Evolutionary conservation across 2,113 vertebrate genomes (phyloP), one percentile per base, ranked within the genome.

Genomic region (Platysteira castanea): DNA sequence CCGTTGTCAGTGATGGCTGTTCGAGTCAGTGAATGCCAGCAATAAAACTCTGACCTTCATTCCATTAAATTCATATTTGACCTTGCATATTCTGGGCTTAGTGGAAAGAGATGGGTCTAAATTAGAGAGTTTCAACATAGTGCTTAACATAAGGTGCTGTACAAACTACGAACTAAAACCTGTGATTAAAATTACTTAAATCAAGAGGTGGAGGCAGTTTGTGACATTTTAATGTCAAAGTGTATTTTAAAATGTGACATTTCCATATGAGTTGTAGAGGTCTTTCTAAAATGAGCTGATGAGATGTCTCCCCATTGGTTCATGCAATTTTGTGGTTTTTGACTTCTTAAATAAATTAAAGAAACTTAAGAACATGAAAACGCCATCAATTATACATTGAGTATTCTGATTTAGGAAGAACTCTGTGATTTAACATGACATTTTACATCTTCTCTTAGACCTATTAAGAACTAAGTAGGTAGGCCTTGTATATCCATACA

Each of bases 171-270:
- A 57, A 67, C 35, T 74, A 60, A 70, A 88, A 70, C 11, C 30
- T 57, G 27, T 84, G 33, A 47, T 78, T 81, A 74, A 88, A 90
- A 84, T 76, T 15, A 87, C 37, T 82, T 68, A 57, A 84, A 63
- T 87, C 64, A 94, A 80, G 68, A 93, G 27, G 27, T 59, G 27
- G 50, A 81, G 80, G 54, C 63, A 77, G 42, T 88, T 92, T 78
- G 60, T 83, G 71, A 61, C 35, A 84, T 93, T 95, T 92, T 92
- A 71, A 83, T 86, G 54, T 69, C 79, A 92, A 81, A 78, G 63
- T 81, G 26, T 57, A 60, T 87, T 86, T 92, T 86, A 54, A 87
- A 94, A 77, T 27, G 5, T 90, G 79, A 37, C 41, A 80, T 92
- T 83, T 89, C 27, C 7, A 4, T 76, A 8, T 63, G 26, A 74